Percentiles rank a stretch among this genome's conserved stretches.
Conservation (phyloP, 2,113 vertebrate genomes). For the Sinocyclocheilus rhinocerous region DNA sequence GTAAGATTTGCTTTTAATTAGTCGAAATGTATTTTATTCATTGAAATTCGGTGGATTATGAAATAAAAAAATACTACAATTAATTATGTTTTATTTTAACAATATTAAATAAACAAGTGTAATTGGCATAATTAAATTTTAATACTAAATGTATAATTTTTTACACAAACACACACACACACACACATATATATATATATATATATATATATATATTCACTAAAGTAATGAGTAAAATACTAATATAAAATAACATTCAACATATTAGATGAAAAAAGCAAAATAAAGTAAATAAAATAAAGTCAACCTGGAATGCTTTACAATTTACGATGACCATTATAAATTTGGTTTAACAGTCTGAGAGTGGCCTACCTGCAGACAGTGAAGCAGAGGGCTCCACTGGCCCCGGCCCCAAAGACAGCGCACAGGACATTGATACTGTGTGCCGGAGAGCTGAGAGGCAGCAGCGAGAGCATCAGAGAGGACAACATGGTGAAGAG, state of each 20-base stretch:
- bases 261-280: not conserved
- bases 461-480: slow-evolving; percentile 75
- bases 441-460: slow-evolving; percentile 83
- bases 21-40: not conserved
- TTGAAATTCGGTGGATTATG: not conserved
- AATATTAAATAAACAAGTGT: not conserved
- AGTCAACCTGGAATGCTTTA: not conserved
- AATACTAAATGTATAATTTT: not conserved
- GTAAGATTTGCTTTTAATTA: not conserved
- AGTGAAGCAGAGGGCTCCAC: slow-evolving; percentile 85
- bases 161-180: not conserved
- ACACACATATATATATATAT: no score
- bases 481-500: slow-evolving; percentile 88
- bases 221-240: no score
- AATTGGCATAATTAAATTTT: not conserved
- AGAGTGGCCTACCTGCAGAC: slow-evolving; percentile 84
- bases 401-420: slow-evolving; percentile 84
- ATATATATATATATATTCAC: not conserved
- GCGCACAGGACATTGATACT: slow-evolving; percentile 86
- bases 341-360: not conserved
- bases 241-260: not conserved
- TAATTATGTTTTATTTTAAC: not conserved
- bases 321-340: not conserved
- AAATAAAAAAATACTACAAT: not conserved
- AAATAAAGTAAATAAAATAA: not conserved